Base-by-base conservation (phyloP, 2,113 vertebrate species). In the Elephas maximus region DNA sequence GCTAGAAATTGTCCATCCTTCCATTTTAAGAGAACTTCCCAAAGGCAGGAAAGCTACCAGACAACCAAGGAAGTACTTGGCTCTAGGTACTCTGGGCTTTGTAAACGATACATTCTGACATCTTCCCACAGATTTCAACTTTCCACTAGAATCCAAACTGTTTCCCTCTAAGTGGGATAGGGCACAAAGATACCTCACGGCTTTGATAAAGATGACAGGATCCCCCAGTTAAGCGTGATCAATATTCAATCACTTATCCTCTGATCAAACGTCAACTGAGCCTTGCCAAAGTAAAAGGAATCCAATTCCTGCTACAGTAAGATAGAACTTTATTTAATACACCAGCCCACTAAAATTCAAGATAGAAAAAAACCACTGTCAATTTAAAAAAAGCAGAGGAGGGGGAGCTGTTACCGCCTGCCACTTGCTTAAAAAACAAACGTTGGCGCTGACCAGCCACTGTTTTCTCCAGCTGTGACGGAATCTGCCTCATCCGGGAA, bases 241-340 rank as follows among this genome's bases (percentile, higher is more conserved):
- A 86, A 41, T 11, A 80, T 9, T 60, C 28, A 92, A 18, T 51
- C 62, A 78, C 20, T 62, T 17, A 51, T 24, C 41, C 87, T 71
- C 80, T 76, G 45, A 91, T 92, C 53, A 63, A 89, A 87, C 23
- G 73, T 18, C 28, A 71, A 74, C 63, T 69, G 63, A 95, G 28
- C 28, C 67, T 4, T 93, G 48, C 79, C 30, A 87, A 76, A 92
- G 37, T 26, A 79, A 92, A 82, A 67, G 21, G 15, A 80, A 87
- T 90, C 81, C 90, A 94, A 94, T n/a, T 83, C 57, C 63, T 94
- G 12, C 65, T 53, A 33, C 74, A 93, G 30, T 37, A 65, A 85
- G 77, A 88, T 8, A 23, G n/a, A 83, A 83, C 73, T 48, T 57
- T 41, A 90, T 6, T 87, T 60, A 87, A 65, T 71, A 65, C 45